Percentiles rank a stretch among this genome's conserved stretches.
These are phyloP conservation scores for Catharus minimus DNA, from an alignment of 2,113 vertebrate genomes.

Conservation along the genomic window DNA sequence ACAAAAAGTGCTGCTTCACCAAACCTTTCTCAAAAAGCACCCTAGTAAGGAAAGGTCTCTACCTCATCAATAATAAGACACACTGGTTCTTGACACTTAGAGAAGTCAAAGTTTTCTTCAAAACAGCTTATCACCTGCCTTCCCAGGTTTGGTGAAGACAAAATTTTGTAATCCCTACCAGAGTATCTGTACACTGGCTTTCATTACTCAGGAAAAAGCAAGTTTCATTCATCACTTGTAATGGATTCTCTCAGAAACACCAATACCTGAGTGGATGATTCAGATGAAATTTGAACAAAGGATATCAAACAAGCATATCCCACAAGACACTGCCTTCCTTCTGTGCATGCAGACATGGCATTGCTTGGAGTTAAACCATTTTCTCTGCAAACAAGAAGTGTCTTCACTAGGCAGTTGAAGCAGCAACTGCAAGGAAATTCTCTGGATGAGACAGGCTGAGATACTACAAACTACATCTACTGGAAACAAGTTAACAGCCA, in stretches of 20 bases:
- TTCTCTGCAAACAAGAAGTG: slow-evolving; percentile 46
- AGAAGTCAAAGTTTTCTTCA: neutral
- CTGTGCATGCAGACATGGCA: neutral
- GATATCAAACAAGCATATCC: slow-evolving; percentile 19
- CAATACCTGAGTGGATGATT: slow-evolving; percentile 1
- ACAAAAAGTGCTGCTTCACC: neutral
- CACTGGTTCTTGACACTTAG: neutral
- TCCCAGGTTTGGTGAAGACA: neutral
- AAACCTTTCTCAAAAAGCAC: neutral
- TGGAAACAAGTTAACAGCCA: neutral
- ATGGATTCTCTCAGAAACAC: neutral
- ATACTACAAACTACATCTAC: neutral
- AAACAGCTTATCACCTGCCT: neutral
- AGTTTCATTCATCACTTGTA: neutral
- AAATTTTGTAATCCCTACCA: neutral
- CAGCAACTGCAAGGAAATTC: slow-evolving; percentile 15
- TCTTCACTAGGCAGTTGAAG: slow-evolving; percentile 35
- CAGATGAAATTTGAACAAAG: slow-evolving; percentile 26
- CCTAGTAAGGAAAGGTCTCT: neutral
- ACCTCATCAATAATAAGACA: neutral
- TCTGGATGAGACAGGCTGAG: neutral
- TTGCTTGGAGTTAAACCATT: slow-evolving; percentile 34
- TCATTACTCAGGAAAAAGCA: neutral
- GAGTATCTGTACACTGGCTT: neutral
- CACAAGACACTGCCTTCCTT: neutral